Conservation (phyloP, 2,888 invertebrate species). For the Meta bourneti region DNA sequence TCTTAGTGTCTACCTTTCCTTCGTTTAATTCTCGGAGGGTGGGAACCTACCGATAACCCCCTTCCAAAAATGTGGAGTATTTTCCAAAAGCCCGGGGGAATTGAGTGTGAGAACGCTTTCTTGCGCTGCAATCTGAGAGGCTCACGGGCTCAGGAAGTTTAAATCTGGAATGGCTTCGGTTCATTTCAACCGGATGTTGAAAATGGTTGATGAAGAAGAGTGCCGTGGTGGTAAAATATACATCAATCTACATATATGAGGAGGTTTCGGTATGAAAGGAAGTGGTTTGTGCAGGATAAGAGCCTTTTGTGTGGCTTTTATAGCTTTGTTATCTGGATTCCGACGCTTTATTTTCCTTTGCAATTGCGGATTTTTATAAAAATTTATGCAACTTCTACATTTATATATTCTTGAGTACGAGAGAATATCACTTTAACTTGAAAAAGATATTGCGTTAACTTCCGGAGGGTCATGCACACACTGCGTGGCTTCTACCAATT, state of each 20-base stretch:
- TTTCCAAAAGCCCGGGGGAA: not conserved
- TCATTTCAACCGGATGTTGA: not conserved
- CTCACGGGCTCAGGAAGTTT: not conserved
- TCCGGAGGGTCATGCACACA: no score
- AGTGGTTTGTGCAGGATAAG: not conserved
- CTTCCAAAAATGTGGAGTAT: not conserved
- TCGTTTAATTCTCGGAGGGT: conserved; percentile 39
- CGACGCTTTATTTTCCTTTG: not conserved
- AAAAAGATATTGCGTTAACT: no score
- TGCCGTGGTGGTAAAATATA: not conserved
- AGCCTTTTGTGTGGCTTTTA: not conserved
- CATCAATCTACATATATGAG: not conserved
- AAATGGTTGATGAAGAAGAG: not conserved
- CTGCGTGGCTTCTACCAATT: no score
- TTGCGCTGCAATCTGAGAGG: not conserved
- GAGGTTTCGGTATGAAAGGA: not conserved
- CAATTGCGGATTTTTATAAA: no score
- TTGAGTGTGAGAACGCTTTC: not conserved
- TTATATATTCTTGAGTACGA: no score
- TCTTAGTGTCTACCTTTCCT: conserved; percentile 54
- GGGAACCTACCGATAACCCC: not conserved
- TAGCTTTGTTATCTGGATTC: not conserved
- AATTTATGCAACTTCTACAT: no score
- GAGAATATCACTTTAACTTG: no score
- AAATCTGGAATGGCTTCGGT: not conserved